Evolutionary conservation across 2,113 vertebrate species (phyloP), one percentile per base, ranked within the genome.

Genomic region (Tachysurus fulvidraco): DNA sequence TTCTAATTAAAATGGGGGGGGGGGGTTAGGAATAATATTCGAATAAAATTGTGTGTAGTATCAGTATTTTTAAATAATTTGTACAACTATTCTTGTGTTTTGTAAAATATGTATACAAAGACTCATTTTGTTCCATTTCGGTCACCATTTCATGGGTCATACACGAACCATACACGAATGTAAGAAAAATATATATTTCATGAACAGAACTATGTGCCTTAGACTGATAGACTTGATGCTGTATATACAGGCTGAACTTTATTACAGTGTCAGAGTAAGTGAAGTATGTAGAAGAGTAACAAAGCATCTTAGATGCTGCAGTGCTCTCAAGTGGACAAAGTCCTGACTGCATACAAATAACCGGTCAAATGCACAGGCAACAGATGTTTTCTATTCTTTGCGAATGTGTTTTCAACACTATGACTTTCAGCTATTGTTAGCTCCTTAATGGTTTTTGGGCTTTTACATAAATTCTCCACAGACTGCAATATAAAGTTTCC

Each of bases 271-370:
- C 59, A 30, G 21, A 12, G 5, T 41, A 50, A 74, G 44, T 74
- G 71, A 50, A 74, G 21, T 76, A n/a, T 11, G 44, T 28, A 14
- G 46, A 25, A 28, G 41, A 55, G 41, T 78, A 54, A 52, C n/a
- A 23, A 77, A 59, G 23, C 36, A 84, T 77, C 36, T 62, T 64
- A 41, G 16, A 64, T 54, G 44, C 73, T 65, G 84, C 73, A 78
- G 73, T 76, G 57, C 84, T 46, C 84, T 78, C 73, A 36, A 64
- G 84, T 78, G 84, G 73, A 85, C 84, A 85, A 0, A 64, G 17
- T 52, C 5, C 9, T 64, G 23, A 85, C 5, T 85, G 28, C 84
- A 85, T 14, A 52, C 41, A 77, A 55, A 62, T 19, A 59, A 44
- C n/a, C 28, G 44, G 25, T 44, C 16, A 54, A 83, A 54, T 44